Evolutionary conservation across 2,888 invertebrate species (phyloP).

Genomic region (Tachina fera): DNA sequence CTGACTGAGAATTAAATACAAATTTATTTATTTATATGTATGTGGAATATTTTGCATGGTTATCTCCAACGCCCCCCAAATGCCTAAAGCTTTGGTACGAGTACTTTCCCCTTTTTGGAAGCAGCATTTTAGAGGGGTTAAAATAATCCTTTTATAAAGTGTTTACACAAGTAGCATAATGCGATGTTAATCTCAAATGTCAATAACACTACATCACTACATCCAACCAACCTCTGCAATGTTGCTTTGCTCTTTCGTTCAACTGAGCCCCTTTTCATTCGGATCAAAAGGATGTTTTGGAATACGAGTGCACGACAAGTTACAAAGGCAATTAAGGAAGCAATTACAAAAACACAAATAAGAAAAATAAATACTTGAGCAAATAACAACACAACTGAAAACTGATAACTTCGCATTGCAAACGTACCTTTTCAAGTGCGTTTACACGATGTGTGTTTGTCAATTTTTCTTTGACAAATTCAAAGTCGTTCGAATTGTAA

Average conservation of each 20-base stretch:
- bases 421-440: slow-evolving; percentile 54
- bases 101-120: slow-evolving; percentile 9
- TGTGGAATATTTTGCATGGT: slow-evolving; percentile 20
- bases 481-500: too few relatives aligned
- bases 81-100: background rate
- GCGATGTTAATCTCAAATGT: slow-evolving; percentile 78
- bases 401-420: slow-evolving; percentile 13
- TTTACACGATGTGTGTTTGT: slow-evolving; percentile 13
- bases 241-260: background rate
- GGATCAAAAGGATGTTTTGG: slow-evolving; percentile 45
- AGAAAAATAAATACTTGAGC: slow-evolving; percentile 49
- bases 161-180: slow-evolving; percentile 73
- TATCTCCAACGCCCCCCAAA: slow-evolving; percentile 15
- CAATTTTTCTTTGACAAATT: background rate
- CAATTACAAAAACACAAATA: slow-evolving; percentile 70
- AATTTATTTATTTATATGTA: background rate
- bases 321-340: slow-evolving; percentile 71
- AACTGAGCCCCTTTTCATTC: slow-evolving; percentile 14
- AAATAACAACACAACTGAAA: slow-evolving; percentile 39
- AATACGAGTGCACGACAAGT: slow-evolving; percentile 1
- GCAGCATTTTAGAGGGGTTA: background rate
- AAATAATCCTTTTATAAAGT: slow-evolving; percentile 78
- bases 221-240: slow-evolving; percentile 53
- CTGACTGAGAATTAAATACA: slow-evolving; percentile 17
- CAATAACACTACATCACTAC: slow-evolving; percentile 76